phyloP scores from a whole-genome alignment of 2,113 vertebrate species.

The Colistium nudipinnis region DNA sequence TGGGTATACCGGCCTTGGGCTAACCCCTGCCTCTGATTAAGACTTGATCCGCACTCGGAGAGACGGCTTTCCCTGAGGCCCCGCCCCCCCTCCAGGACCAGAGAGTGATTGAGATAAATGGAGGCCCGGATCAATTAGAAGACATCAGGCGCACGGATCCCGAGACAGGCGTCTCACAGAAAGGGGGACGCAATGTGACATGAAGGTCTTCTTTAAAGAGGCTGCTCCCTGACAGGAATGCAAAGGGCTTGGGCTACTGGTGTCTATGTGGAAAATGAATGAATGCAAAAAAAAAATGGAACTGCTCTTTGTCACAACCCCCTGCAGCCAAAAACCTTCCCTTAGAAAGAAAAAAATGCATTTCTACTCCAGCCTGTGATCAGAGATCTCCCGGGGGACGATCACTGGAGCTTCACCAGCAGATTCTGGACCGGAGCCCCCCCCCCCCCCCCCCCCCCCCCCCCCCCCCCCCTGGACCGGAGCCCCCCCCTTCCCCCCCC shows the following conservation, averaged over 20 bases:
- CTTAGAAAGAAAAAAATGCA: neutral
- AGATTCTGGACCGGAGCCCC: slow-evolving; percentile 9
- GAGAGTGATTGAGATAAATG: slow-evolving; percentile 76
- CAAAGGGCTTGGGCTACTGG: slow-evolving; percentile 16
- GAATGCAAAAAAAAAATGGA: too few relatives aligned
- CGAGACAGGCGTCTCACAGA: slow-evolving; percentile 51
- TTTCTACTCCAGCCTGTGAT: slow-evolving; percentile 1
- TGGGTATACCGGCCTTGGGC: slow-evolving; percentile 38
- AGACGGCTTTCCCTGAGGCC: slow-evolving; percentile 64
- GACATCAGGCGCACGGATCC: slow-evolving; percentile 43
- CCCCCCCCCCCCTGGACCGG: too few relatives aligned
- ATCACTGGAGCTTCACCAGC: slow-evolving; percentile 18
- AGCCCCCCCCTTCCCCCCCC: too few relatives aligned
- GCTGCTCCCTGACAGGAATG: slow-evolving; percentile 24
- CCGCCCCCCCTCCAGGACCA: slow-evolving; percentile 42
- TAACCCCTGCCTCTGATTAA: slow-evolving; percentile 74
- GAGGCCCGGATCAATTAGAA: slow-evolving; percentile 62
- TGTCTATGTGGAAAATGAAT: too few relatives aligned
- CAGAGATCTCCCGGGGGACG: slow-evolving; percentile 3
- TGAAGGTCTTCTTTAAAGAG: slow-evolving; percentile 66
- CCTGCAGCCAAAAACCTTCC: too few relatives aligned
- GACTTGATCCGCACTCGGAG: slow-evolving; percentile 55
- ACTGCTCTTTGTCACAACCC: too few relatives aligned
- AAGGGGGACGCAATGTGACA: slow-evolving; percentile 63
- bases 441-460: too few relatives aligned